Conservation (phyloP, 37 sponge, comb jelly and placozoan species). For the Chondrosia reniformis region DNA sequence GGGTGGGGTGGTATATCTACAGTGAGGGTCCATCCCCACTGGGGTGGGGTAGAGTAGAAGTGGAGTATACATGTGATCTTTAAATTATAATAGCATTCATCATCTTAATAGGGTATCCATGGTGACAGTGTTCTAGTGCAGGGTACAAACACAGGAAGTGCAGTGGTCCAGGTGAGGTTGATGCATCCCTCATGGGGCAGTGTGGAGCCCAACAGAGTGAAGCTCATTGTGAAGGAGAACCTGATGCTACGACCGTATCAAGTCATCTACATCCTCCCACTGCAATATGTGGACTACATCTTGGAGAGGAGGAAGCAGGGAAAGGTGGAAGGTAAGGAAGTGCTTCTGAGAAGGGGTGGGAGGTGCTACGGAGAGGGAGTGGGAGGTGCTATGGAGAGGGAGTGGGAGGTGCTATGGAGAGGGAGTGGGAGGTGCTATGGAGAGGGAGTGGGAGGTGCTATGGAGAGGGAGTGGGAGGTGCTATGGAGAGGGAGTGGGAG, state of each 20-base stretch:
- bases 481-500: too few species aligned
- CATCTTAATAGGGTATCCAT: constrained; percentile 46
- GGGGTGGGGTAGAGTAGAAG: too few species aligned
- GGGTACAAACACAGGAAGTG: constrained; percentile 86
- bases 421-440: too few species aligned
- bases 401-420: too few species aligned
- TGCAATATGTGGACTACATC: constrained; percentile 69
- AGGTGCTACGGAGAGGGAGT: too few species aligned
- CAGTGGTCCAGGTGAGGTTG: constrained; percentile 70
- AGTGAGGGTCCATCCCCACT: too few species aligned
- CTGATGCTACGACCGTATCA: constrained; percentile 75
- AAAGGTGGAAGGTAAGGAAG: constrained; percentile 40
- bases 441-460: too few species aligned
- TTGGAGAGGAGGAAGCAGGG: constrained; percentile 90
- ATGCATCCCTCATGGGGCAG: constrained; percentile 58
- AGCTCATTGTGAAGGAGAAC: constrained; percentile 92
- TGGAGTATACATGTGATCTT: too few species aligned
- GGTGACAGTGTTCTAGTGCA: constrained; percentile 81
- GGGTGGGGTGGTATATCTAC: too few species aligned
- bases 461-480: too few species aligned
- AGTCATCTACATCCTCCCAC: constrained; percentile 79
- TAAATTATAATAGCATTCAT: too few species aligned
- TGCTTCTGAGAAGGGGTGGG: neutral
- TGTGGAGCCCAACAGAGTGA: constrained; percentile 57
- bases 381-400: too few species aligned